Base-by-base conservation (phyloP, 2,888 invertebrate genomes). In the Chymomyza procnemis region DNA sequence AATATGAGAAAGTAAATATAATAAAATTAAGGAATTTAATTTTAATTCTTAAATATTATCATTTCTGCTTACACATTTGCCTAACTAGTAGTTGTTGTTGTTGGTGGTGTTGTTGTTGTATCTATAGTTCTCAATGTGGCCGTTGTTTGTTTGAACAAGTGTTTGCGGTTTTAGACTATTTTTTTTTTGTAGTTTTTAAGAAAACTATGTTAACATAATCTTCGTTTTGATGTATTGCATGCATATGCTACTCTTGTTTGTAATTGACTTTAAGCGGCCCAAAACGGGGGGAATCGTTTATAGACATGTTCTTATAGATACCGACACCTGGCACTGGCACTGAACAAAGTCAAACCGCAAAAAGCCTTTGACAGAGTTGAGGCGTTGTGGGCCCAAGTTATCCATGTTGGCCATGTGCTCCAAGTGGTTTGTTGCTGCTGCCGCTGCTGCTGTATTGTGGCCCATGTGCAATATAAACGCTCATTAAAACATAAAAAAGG, bases 401-500 rank as follows among this genome's bases (percentile, higher is more conserved):
- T 1, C 14, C 21, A 18, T 50, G 50, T 50, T 56, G 48, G 58
- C 71, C 66, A 62, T 68, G 75, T 14, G 4, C 12, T n/a, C 8
- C 22, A 21, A n/a, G 34, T 21, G 21, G 47, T 41, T 34, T 34
- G 16, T n/a, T n/a, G n/a, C n/a, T n/a, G n/a, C n/a, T n/a, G n/a
- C n/a, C n/a, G n/a, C n/a, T n/a, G n/a, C n/a, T n/a, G n/a, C 16
- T 52, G 9, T 21, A 47, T 16, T 16, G 9, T 60, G 60, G 50
- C 67, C 67, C 66, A 56, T 69, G 73, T 77, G 78, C 79, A 77
- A 86, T 86, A 85, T 80, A 86, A 85, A 85, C 87, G 84, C 77
- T 86, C 88, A 85, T 85, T 87, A 88, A 83, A 84, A 81, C 86
- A 87, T 77, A 76, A 85, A 85, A 82, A 85, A 78, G 73, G 86